Base-by-base conservation (phyloP, 2,888 invertebrate genomes). In the Plagodis pulveraria region DNA sequence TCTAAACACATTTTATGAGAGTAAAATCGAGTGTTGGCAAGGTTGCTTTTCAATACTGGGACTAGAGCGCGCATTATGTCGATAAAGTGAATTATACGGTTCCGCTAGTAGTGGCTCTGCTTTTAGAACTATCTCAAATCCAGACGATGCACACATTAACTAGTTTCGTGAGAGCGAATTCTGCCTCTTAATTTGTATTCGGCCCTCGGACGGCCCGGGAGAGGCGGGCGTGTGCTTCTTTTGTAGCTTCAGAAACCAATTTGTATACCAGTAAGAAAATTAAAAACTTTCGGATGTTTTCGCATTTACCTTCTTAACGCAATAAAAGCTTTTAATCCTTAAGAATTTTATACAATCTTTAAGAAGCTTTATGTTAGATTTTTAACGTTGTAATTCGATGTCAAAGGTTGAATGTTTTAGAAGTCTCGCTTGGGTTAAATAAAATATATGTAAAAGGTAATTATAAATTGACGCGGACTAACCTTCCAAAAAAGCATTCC, bases 111-210 rank as follows among this genome's bases (percentile, higher is more conserved):
- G 70, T 70, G 64, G 65, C 69, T 63, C 72, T 71, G 72, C 77
- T 79, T 78, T 75, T 65, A 78, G 72, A 79, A 77, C 78, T 81
- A 81, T 79, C 79, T 80, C 71, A 80, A 85, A 84, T 83, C 83
- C 81, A 83, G 83, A 81, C 81, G 79, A 74, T 81, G 83, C 80
- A 80, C 81, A 85, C 85, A 83, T 86, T 87, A 85, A 84, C 84
- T 84, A 87, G 84, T 86, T 86, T 80, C 76, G 76, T 72, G 77
- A 77, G 80, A 80, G 76, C 76, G 77, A 80, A 83, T 81, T 78
- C 83, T 80, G 78, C 83, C 81, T 83, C 84, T 86, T 88, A 86
- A 89, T 89, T 87, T 87, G 87, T 89, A 89, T 89, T 87, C 89
- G 82, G 76, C 81, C 80, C 85, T 83, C 83, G 86, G 79, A 70